Base-by-base conservation (phyloP, 2,113 vertebrate genomes). In the Larimichthys crocea region DNA sequence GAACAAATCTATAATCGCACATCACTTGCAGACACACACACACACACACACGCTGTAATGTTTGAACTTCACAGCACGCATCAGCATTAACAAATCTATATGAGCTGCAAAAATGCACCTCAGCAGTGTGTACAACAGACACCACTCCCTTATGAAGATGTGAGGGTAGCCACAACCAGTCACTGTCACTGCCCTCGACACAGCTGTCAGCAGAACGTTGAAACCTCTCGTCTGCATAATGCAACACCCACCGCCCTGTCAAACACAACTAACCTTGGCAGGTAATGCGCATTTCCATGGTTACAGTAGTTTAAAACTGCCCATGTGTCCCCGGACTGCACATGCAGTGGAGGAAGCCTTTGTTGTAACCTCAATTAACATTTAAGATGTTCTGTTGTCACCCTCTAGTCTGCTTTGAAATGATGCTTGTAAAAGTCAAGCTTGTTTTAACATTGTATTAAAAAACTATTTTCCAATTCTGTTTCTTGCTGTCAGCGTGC, bases 221-320 rank as follows among this genome's bases (percentile, higher is more conserved):
- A 81, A 57, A 42, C 26, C 63, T 75, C 48, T 49, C 3, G 10
- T 70, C 63, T 88, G 76, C 80, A 86, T 69, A 76, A 89, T 80
- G 76, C 55, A 79, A 69, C 84, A 74, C 80, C 82, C 71, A 65
- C 63, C 29, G 17, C 61, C 48, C 31, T 83, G 80, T 87, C 78
- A 86, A 78, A 88, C 78, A 80, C 71, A 84, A 61, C 83, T 79
- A 85, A 85, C 88, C 80, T 76, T 83, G 69, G 71, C 86, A 85
- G 74, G 79, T 73, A 78, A 76, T 60, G 74, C 24, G 61, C 52
- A 72, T 90, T 69, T 17, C 87, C 78, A 85, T 92, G 82, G 84
- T 68, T 81, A 90, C 84, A 24, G 48, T 17, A 75, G 42, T 65
- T 76, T 83, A 69, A 74, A 52, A 24, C n/a, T 26, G 6, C 75